Conservation (phyloP, 2,113 vertebrate species). For the Noturus placidus region DNA sequence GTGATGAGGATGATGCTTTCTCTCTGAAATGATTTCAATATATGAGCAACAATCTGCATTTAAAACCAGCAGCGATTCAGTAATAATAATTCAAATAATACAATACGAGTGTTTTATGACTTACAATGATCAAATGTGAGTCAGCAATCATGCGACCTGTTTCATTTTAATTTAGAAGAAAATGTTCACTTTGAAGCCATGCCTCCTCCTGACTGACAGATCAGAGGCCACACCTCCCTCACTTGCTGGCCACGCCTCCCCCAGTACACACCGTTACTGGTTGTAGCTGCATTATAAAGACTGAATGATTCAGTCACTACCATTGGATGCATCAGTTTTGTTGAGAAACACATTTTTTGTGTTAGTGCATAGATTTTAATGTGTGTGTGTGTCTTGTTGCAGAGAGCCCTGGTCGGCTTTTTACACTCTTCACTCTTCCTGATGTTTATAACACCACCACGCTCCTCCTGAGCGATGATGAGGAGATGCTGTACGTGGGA, state of each 20-base stretch:
- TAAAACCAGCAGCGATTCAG: too few relatives aligned
- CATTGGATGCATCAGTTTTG: background rate
- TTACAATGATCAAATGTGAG: too few relatives aligned
- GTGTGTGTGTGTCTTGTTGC: conserved; percentile 16
- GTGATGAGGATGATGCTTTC: background rate
- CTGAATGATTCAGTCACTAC: background rate
- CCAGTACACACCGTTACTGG: background rate
- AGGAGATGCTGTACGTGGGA: conserved; percentile 69
- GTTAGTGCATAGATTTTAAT: background rate
- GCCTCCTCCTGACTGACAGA: too few relatives aligned
- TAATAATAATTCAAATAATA: too few relatives aligned
- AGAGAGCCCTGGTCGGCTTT: conserved; percentile 68
- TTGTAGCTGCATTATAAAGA: background rate
- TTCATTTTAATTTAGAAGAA: background rate
- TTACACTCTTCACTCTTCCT: conserved; percentile 58
- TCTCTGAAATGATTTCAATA: too few relatives aligned
- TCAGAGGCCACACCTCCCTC: background rate
- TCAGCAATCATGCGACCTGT: too few relatives aligned
- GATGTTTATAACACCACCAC: conserved; percentile 70
- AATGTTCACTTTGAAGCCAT: too few relatives aligned
- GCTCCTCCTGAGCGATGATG: conserved; percentile 68
- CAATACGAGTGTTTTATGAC: too few relatives aligned
- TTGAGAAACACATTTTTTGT: background rate
- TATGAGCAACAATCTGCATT: too few relatives aligned
- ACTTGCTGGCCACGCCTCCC: background rate